Evolutionary conservation across 2,797 vertebrate genomes (phyloP).

Genomic region (Leptodactylus fallax): DNA sequence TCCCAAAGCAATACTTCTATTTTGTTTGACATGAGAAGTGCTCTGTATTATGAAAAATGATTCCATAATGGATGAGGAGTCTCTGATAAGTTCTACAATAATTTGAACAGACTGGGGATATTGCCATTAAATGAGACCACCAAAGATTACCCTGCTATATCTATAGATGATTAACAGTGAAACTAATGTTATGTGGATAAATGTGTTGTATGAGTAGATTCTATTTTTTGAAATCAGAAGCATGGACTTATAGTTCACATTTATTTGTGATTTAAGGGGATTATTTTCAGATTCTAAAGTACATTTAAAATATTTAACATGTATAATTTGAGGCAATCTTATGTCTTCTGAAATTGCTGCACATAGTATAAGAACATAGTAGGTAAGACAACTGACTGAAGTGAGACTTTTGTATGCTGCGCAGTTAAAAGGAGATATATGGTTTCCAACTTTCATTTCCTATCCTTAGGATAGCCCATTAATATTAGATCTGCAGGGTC

Average conservation of each 20-base stretch:
- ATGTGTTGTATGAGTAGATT: slow-evolving; percentile 27
- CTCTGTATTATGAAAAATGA: slow-evolving; percentile 88
- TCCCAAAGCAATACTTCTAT: slow-evolving; percentile 77
- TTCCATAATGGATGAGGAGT: slow-evolving; percentile 83
- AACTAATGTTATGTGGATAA: slow-evolving; percentile 19
- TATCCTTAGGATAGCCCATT: too few relatives aligned
- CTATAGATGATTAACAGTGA: slow-evolving; percentile 57
- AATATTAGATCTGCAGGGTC: too few relatives aligned
- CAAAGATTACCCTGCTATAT: slow-evolving; percentile 72
- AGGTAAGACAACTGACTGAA: too few relatives aligned
- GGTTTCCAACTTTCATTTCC: too few relatives aligned
- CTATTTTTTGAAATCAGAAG: not conserved
- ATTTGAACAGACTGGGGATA: slow-evolving; percentile 73
- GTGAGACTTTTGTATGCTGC: too few relatives aligned
- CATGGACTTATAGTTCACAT: slow-evolving; percentile 8
- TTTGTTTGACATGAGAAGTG: slow-evolving; percentile 91
- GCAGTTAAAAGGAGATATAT: too few relatives aligned
- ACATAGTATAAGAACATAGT: not conserved
- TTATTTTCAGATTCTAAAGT: not conserved
- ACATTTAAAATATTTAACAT: not conserved
- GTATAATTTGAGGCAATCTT: not conserved
- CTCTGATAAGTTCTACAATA: slow-evolving; percentile 75
- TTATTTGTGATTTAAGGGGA: not conserved
- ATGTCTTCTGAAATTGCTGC: too few relatives aligned
- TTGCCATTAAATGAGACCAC: slow-evolving; percentile 77